Conservation (phyloP, 2,113 vertebrate genomes). For the Toxotes chatareus region DNA sequence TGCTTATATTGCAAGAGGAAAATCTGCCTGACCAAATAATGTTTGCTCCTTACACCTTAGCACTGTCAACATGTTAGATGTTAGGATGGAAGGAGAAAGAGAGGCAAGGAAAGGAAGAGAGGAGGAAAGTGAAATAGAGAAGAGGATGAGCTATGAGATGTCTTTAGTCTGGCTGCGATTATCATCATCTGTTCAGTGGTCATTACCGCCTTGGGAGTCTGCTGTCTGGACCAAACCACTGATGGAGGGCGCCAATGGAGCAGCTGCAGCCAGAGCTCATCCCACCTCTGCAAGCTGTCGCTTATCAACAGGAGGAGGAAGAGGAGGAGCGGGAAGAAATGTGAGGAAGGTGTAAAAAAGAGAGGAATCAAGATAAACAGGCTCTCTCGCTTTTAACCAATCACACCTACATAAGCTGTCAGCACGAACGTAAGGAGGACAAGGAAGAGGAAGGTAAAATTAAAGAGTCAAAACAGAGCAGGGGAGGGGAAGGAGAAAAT, state of each 20-base stretch:
- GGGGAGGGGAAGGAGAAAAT: not conserved
- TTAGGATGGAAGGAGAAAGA: conserved; percentile 3
- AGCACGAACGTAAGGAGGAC: conserved; percentile 1
- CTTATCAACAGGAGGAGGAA: conserved; percentile 48
- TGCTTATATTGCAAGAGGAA: conserved; percentile 15
- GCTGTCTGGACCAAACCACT: conserved; percentile 69
- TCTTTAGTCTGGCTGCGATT: conserved; percentile 80
- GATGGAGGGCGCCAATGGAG: conserved; percentile 72
- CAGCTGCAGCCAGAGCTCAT: conserved; percentile 81
- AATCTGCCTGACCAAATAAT: not conserved
- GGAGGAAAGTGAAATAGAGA: conserved; percentile 37
- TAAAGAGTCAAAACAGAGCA: conserved; percentile 34
- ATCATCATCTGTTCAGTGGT: conserved; percentile 85
- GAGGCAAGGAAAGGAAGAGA: conserved; percentile 8
- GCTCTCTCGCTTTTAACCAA: conserved; percentile 9
- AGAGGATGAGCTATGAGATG: conserved; percentile 67
- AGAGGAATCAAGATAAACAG: not conserved
- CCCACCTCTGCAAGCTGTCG: conserved; percentile 78
- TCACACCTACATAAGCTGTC: conserved; percentile 55
- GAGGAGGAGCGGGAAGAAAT: conserved; percentile 12
- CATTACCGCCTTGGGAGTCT: conserved; percentile 82
- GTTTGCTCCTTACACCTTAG: not conserved
- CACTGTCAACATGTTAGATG: conserved; percentile 19
- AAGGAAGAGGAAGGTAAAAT: conserved; percentile 41
- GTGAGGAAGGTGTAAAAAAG: conserved; percentile 5